Evolutionary conservation across 1,140 invertebrate genomes (phyloP), one percentile per base, ranked within the genome.

Genomic region (Drosophila hydei): DNA sequence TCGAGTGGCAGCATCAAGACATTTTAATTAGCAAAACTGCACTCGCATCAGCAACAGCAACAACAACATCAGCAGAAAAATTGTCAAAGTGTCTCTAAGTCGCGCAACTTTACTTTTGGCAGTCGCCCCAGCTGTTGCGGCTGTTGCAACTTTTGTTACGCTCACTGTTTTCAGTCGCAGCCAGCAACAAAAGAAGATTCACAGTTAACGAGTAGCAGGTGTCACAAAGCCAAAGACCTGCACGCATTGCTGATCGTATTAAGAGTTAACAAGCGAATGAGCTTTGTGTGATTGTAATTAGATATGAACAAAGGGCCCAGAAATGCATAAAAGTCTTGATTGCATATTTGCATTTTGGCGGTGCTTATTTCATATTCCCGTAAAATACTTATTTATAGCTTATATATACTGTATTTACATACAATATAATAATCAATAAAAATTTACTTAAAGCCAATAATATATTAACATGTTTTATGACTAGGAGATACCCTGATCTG

Each of bases 1-100:
- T 85, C 88, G 81, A 88, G 83, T 81, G 83, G 78, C 81, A 87
- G 83, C 81, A 75, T 61, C 83, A 78, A 87, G 81, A 87, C 81
- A 87, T 87, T 87, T 87, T 87, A 87, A 87, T 87, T 87, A 87
- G 81, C 83, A 88, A 63, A 63, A 64, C 67, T 47, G 40, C 73
- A 65, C 61, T 36, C 60, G 16, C 48, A 36, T 11, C 55, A 27
- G 47, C 69, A 43, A 23, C 79, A 40, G 47, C n/a, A 76, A 25
- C 47, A 64, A 25, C 45, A 47, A 21, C 62, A 42, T 19, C 47
- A 36, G 27, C 25, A 21, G 25, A 33, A 30, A 7, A n/a, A n/a
- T n/a, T n/a, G n/a, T n/a, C 52, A 47, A 45, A 36, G 14, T 55
- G 50, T 48, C 48, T 60, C 56, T 51, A 69, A 73, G 56, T 69